Evolutionary conservation across 2,888 invertebrate species (phyloP).

Genomic region (Archaeoteleia sp.): DNA sequence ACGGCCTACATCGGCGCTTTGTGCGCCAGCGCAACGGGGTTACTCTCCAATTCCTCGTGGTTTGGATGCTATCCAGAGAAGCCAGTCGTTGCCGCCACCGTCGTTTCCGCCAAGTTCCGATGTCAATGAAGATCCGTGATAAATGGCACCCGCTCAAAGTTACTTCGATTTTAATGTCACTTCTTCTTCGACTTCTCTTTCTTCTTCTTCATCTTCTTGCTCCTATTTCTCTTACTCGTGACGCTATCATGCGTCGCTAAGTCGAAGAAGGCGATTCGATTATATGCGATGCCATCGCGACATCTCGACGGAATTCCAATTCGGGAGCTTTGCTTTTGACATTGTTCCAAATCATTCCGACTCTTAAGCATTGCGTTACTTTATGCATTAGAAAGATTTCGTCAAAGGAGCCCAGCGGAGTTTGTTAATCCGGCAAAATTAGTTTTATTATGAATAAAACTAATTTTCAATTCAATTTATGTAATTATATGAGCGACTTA

Average conservation of each 20-base stretch:
- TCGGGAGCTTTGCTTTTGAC: conserved; percentile 32
- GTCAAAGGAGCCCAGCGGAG: no score
- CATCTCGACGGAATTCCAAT: conserved; percentile 30
- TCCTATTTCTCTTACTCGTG: conserved; percentile 22
- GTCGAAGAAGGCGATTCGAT: conserved; percentile 21
- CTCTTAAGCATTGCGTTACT: no score
- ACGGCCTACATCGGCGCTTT: conserved; percentile 56
- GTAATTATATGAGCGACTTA: no score
- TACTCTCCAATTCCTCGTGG: conserved; percentile 65
- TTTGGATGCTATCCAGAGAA: conserved; percentile 67
- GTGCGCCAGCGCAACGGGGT: conserved; percentile 56
- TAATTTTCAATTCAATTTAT: no score
- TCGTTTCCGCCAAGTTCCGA: conserved; percentile 36
- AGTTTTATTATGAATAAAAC: no score
- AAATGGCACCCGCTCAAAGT: conserved; percentile 38
- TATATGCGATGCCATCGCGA: conserved; percentile 25
- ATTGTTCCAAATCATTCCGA: conserved; percentile 32
- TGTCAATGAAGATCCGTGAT: conserved; percentile 45
- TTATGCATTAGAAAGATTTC: no score
- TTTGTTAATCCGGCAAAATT: no score
- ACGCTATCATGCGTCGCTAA: no score
- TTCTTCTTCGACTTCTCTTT: conserved; percentile 14
- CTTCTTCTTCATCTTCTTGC: neutral
- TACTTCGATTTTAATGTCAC: conserved; percentile 43
- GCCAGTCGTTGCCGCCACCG: conserved; percentile 24